These are phyloP conservation scores for Grapholita molesta DNA, from an alignment of 1,140 invertebrate genomes.

Conservation along the genomic window DNA sequence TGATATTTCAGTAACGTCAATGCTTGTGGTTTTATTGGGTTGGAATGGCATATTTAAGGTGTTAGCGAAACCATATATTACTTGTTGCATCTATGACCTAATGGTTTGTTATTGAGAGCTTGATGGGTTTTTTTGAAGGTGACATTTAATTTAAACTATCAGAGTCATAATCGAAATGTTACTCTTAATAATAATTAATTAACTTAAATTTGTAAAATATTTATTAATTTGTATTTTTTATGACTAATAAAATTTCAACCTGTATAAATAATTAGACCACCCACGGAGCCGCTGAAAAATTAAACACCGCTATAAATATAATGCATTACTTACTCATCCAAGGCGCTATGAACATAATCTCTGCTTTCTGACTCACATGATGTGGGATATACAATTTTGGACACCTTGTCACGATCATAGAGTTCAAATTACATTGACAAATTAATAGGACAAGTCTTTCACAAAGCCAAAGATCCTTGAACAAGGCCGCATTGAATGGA, in stretches of 20 bases:
- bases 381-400: background rate
- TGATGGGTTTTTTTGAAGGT: too few relatives aligned
- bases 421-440: background rate
- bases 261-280: background rate
- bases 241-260: background rate
- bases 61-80: too few relatives aligned
- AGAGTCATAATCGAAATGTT: too few relatives aligned
- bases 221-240: too few relatives aligned
- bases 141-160: too few relatives aligned
- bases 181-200: too few relatives aligned
- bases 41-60: too few relatives aligned
- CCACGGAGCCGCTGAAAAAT: background rate
- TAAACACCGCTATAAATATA: background rate
- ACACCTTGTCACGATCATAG: background rate
- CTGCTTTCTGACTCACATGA: background rate
- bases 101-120: too few relatives aligned
- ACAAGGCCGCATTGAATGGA: conserved; percentile 8
- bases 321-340: background rate
- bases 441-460: background rate
- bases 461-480: background rate
- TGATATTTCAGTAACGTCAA: too few relatives aligned
- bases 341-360: background rate
- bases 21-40: too few relatives aligned
- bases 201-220: too few relatives aligned
- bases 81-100: too few relatives aligned